A percentile compares a stretch with the other conserved stretches of the same genome.
Conservation (phyloP, 2,113 vertebrate genomes). For the Triplophysa tibetana region DNA sequence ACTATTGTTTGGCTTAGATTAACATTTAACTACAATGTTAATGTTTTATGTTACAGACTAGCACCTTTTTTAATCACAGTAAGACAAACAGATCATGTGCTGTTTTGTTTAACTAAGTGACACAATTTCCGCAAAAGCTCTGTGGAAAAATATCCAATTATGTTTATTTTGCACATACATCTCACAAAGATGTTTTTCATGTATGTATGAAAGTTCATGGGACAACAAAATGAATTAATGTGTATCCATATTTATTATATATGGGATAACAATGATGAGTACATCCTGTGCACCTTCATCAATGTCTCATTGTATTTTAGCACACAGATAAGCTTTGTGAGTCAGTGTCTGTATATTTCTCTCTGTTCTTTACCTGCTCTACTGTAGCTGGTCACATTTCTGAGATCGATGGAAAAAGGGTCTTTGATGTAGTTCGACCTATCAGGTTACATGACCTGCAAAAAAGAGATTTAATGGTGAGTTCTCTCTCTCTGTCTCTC, state of each 20-base stretch:
- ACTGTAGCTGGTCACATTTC: conserved; percentile 55
- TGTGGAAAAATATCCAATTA: background rate
- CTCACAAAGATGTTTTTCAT: no score
- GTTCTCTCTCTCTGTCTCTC: background rate
- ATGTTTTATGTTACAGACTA: background rate
- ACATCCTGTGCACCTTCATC: background rate
- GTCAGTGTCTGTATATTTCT: conserved; percentile 2
- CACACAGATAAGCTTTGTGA: background rate
- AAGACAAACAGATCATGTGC: background rate
- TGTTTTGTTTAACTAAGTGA: background rate
- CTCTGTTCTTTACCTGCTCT: conserved; percentile 30
- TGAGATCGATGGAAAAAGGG: conserved; percentile 51
- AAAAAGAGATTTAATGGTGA: conserved; percentile 69
- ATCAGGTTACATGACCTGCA: conserved; percentile 66
- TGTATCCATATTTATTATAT: no score
- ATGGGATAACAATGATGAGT: background rate
- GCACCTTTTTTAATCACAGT: background rate
- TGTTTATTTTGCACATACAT: background rate
- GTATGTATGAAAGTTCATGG: background rate
- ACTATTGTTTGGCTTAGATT: background rate
- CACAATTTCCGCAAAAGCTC: background rate
- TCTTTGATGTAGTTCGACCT: conserved; percentile 72
- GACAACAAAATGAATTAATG: background rate
- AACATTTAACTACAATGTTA: background rate
- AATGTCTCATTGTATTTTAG: background rate